Percentiles rank a stretch among this genome's conserved stretches.
Conservation (phyloP, 2,113 vertebrate species). For the Chamaea fasciata region DNA sequence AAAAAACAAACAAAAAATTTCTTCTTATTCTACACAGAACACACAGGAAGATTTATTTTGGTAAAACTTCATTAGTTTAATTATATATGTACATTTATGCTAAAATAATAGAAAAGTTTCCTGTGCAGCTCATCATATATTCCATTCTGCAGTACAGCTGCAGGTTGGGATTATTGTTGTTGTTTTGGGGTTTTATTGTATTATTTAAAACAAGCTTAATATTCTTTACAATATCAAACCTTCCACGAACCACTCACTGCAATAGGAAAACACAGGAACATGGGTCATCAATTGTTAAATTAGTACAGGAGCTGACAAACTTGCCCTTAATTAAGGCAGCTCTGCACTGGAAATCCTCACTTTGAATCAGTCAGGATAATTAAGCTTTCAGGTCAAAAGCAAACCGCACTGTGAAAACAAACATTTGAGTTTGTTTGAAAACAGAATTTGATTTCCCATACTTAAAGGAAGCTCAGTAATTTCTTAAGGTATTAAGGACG, state of each 20-base stretch:
- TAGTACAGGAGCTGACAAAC: constrained; percentile 28
- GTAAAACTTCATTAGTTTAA: not conserved
- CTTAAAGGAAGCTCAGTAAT: constrained; percentile 36
- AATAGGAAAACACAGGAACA: not conserved
- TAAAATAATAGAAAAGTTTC: not conserved
- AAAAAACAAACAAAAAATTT: not conserved
- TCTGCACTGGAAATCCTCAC: constrained; percentile 50
- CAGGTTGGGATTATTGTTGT: not conserved
- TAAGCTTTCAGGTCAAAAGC: constrained; percentile 43
- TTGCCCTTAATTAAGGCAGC: constrained; percentile 35
- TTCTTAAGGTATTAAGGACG: constrained; percentile 63
- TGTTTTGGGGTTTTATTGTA: not conserved
- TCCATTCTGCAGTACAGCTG: not conserved
- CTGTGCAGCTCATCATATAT: not conserved
- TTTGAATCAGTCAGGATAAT: constrained; percentile 57
- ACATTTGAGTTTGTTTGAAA: constrained; percentile 58
- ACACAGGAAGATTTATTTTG: not conserved
- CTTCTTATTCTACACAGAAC: not conserved
- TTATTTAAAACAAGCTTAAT: not conserved
- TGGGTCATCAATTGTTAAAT: not conserved
- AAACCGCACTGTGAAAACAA: constrained; percentile 25
- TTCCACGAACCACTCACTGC: not conserved
- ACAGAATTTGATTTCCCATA: constrained; percentile 58
- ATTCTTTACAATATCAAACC: not conserved
- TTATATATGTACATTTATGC: not conserved